Percentiles rank a stretch among this genome's conserved stretches.
phyloP scores from a whole-genome alignment of 1,140 invertebrate genomes.

The Pomacea maculata region DNA sequence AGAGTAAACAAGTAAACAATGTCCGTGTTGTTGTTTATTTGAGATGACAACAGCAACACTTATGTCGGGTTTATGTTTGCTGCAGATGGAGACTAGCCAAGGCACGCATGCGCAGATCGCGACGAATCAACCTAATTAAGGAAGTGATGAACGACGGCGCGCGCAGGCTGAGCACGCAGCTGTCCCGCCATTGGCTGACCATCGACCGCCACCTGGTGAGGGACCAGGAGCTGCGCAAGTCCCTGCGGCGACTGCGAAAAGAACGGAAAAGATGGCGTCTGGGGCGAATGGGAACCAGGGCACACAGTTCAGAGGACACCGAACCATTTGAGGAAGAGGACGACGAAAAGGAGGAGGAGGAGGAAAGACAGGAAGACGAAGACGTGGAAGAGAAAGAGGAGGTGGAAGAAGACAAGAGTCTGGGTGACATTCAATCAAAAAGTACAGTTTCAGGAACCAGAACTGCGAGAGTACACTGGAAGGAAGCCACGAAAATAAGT shows the following conservation, averaged over 20 bases:
- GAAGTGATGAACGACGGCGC: constrained; percentile 23
- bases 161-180: constrained; percentile 17
- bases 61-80: not conserved
- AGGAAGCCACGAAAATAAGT: not conserved
- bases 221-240: constrained; percentile 18
- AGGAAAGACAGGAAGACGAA: constrained; percentile 1
- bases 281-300: not conserved
- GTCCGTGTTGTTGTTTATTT: no score
- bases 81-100: constrained; percentile 18
- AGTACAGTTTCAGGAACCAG: not conserved
- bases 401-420: not conserved
- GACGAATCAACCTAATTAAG: constrained; percentile 6
- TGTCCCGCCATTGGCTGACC: constrained; percentile 18
- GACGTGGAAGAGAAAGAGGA: not conserved
- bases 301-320: not conserved
- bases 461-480: not conserved
- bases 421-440: not conserved
- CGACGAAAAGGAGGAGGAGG: constrained; percentile 8
- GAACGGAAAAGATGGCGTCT: constrained; percentile 14
- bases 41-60: no score
- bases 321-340: not conserved
- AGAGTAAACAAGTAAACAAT: no score
- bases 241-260: constrained; percentile 10
- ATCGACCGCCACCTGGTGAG: constrained; percentile 12
- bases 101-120: constrained; percentile 20